A percentile compares a stretch with the other conserved stretches of the same genome.
These are phyloP conservation scores for Syrrhaptes paradoxus DNA, from an alignment of 2,113 vertebrate genomes.

Conservation along the genomic window DNA sequence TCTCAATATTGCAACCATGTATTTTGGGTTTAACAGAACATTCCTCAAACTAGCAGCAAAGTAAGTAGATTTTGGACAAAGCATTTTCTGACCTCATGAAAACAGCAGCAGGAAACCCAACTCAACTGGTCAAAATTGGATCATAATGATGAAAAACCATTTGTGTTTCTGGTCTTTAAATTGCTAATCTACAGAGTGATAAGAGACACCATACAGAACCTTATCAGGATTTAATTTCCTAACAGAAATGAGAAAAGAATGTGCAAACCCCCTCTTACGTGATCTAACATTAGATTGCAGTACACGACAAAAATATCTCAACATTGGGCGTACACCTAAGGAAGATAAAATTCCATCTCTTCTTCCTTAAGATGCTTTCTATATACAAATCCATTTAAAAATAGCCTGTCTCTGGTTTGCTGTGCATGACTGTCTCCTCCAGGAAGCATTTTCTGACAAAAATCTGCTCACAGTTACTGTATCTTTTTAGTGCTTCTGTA, in stretches of 20 bases:
- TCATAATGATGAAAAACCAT: constrained; percentile 14
- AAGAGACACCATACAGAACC: constrained; percentile 1
- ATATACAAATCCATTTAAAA: constrained; percentile 28
- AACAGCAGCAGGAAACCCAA: constrained; percentile 14
- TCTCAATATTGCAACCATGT: neutral
- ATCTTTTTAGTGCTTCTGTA: neutral
- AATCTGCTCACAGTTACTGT: neutral
- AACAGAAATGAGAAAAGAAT: constrained; percentile 29
- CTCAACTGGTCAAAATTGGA: constrained; percentile 12
- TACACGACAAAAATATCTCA: constrained; percentile 3
- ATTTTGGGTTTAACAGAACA: neutral
- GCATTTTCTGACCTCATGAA: neutral
- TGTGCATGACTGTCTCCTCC: neutral
- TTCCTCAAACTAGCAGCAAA: neutral
- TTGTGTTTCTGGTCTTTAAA: constrained; percentile 1
- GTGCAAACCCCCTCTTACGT: neutral
- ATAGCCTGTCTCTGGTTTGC: neutral
- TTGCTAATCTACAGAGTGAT: neutral
- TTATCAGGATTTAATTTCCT: constrained; percentile 49
- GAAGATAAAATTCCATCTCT: constrained; percentile 12
- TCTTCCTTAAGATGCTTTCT: constrained; percentile 15
- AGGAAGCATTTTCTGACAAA: constrained; percentile 3
- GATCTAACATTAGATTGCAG: constrained; percentile 24
- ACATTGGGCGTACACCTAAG: neutral
- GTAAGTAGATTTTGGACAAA: neutral